Evolutionary conservation across 2,797 vertebrate species (phyloP), one percentile per base, ranked within the genome.

Genomic region (Falco rusticolus): DNA sequence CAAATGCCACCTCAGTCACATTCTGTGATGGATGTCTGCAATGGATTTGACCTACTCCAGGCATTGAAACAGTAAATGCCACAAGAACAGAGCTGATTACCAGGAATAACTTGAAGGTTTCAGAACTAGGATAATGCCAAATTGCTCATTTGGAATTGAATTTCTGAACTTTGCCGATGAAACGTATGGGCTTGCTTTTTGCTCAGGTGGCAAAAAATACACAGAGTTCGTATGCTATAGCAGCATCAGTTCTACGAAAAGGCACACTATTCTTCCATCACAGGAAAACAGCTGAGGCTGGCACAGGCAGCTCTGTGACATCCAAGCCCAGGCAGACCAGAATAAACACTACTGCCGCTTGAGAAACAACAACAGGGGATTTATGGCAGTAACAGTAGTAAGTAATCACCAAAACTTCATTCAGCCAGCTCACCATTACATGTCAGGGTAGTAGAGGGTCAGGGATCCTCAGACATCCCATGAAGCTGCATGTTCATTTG

Each of bases 101-200:
- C 56, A 60, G 50, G 39, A 61, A 53, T 11, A 15, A 39, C 80
- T 7, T 19, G 39, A 19, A 81, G 60, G 47, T 29, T 54, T 75
- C 20, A 26, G 20, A 66, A 53, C 19, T 8, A 48, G 25, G 28
- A 1, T 1, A 13, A 13, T 10, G 10, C 25, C 37, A 28, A 69
- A 28, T 4, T 41, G 31, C 54, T 80, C 43, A 28, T 21, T 22
- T 72, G 79, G 85, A 82, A 76, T 6, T 8, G 45, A 29, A 64
- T 41, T 64, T 1, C 48, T 77, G 69, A 59, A 10, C 69, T 19
- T 31, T 9, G 2, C n/a, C 18, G 41, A 34, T 9, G 16, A 25
- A 54, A 11, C 7, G 0, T 13, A 8, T 0, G 12, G 7, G 3
- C 10, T 17, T 37, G 57, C 33, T 43, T 19, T 5, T 37, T 28